A percentile compares a stretch with the other conserved stretches of the same genome.
These are phyloP conservation scores for Pachydiplax longipennis DNA, from an alignment of 2,888 invertebrate species.

Conservation along the genomic window DNA sequence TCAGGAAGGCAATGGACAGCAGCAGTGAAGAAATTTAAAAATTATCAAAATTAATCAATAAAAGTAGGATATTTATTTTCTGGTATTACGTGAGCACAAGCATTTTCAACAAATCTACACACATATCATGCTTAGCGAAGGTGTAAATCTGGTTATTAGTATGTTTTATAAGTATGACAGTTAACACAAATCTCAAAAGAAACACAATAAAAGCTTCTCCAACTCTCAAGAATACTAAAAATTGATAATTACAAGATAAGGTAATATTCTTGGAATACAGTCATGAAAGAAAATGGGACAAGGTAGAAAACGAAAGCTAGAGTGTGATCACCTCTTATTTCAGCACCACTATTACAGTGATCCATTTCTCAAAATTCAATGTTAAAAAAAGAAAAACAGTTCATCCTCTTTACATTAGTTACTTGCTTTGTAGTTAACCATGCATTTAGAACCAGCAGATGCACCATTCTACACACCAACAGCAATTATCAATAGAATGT, in stretches of 20 bases:
- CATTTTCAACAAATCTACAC: slow-evolving; percentile 29
- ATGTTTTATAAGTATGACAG: not conserved
- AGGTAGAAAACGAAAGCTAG: slow-evolving; percentile 11
- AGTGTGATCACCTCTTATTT: slow-evolving; percentile 17
- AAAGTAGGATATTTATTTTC: slow-evolving; percentile 22
- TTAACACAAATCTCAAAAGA: not conserved
- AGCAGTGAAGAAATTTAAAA: slow-evolving; percentile 38
- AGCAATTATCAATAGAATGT: slow-evolving; percentile 38
- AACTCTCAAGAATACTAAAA: not conserved
- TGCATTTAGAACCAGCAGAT: slow-evolving; percentile 48
- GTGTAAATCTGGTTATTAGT: not conserved
- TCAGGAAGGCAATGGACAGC: slow-evolving; percentile 44
- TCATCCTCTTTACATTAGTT: slow-evolving; percentile 19
- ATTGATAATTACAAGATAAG: not conserved
- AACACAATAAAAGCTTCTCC: not conserved
- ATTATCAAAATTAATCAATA: slow-evolving; percentile 41
- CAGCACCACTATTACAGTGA: slow-evolving; percentile 43
- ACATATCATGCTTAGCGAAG: slow-evolving; percentile 37
- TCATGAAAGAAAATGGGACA: not conserved
- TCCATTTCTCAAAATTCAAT: slow-evolving; percentile 25
- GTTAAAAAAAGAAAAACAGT: not conserved
- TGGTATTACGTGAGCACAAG: slow-evolving; percentile 35
- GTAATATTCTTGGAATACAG: not conserved
- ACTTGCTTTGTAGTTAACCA: slow-evolving; percentile 46
- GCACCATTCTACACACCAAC: slow-evolving; percentile 48